phyloP scores from a whole-genome alignment of 2,888 invertebrate species.

The Sinohyriopsis cumingii region DNA sequence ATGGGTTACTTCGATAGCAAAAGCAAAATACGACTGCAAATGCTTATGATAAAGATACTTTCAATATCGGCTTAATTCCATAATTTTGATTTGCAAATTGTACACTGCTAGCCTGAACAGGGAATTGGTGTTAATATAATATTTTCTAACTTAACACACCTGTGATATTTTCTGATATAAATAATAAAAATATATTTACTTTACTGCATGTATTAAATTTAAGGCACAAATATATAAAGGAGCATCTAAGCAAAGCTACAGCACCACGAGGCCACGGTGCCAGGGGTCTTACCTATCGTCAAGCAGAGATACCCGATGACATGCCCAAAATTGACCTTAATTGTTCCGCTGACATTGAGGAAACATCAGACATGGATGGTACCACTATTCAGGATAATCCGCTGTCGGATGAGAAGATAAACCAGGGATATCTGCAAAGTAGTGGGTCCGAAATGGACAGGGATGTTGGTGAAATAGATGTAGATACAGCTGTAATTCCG shows the following conservation, averaged over 20 bases:
- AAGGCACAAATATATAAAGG: constrained; percentile 49
- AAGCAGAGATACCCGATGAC: constrained; percentile 42
- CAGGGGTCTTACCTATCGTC: constrained; percentile 51
- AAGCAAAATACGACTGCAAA: no score
- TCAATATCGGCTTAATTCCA: no score
- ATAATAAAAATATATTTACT: not conserved
- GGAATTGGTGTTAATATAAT: no score
- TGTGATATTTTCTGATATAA: not conserved
- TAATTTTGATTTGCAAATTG: no score
- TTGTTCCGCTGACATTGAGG: constrained; percentile 39
- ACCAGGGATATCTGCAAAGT: constrained; percentile 40
- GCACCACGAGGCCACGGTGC: constrained; percentile 43
- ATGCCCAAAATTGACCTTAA: constrained; percentile 40
- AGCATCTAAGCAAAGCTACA: constrained; percentile 51
- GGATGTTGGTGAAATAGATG: constrained; percentile 46
- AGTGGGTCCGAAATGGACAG: constrained; percentile 44
- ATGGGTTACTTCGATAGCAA: no score
- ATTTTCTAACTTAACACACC: no score
- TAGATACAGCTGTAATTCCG: constrained; percentile 53
- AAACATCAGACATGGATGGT: constrained; percentile 38
- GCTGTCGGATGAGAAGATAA: constrained; percentile 32
- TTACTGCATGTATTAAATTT: not conserved
- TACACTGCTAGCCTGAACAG: no score
- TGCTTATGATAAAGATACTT: no score
- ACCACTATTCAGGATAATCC: constrained; percentile 49